Percentiles rank a stretch among this genome's conserved stretches.
Conservation (phyloP, 2,888 invertebrate species). For the Diarsia dahlii region DNA sequence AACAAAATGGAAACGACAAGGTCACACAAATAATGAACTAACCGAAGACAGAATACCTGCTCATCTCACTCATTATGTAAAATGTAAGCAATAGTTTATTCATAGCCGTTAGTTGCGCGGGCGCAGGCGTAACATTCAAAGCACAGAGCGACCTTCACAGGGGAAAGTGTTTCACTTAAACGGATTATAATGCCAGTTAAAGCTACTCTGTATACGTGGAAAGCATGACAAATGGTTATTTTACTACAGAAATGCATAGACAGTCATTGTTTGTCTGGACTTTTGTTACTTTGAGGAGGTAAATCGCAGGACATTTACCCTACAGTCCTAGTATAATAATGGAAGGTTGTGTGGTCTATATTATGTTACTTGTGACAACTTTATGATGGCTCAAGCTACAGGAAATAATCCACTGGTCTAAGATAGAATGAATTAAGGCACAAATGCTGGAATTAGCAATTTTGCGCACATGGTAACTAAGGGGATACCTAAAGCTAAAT, state of each 20-base stretch:
- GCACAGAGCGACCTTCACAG: conserved; percentile 82
- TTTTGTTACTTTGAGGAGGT: neutral
- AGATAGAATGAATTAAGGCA: neutral
- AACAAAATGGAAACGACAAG: conserved; percentile 33
- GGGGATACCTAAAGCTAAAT: neutral
- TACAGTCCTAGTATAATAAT: neutral
- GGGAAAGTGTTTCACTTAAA: conserved; percentile 86
- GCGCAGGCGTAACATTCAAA: conserved; percentile 77
- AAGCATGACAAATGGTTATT: conserved; percentile 56
- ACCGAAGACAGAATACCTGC: conserved; percentile 24
- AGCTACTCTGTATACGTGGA: conserved; percentile 61
- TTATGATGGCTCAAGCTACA: neutral
- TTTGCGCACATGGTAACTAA: neutral
- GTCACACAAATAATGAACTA: conserved; percentile 31
- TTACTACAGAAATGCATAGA: conserved; percentile 35
- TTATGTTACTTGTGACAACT: neutral
- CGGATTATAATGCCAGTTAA: conserved; percentile 75
- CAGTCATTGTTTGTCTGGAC: neutral
- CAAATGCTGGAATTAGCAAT: neutral
- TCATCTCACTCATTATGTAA: conserved; percentile 71
- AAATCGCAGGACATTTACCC: neutral
- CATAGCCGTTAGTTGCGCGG: conserved; percentile 72
- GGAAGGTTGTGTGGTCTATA: neutral
- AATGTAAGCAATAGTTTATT: conserved; percentile 62
- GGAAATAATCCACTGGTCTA: neutral